A percentile compares a stretch with the other conserved stretches of the same genome.
phyloP scores from a whole-genome alignment of 2,797 vertebrate species.

The Malurus leucopterus region DNA sequence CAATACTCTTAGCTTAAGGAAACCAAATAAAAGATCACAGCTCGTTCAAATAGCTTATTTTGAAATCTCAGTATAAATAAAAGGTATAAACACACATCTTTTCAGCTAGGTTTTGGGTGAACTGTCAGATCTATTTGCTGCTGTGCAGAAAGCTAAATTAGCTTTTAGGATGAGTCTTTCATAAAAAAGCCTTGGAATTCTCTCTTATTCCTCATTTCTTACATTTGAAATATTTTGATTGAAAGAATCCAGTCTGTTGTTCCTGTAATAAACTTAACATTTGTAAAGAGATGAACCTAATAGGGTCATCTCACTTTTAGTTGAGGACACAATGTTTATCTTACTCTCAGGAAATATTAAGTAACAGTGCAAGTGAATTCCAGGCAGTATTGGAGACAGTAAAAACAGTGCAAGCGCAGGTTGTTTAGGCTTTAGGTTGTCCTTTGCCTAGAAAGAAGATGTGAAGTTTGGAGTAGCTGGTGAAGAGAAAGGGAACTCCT shows the following conservation, averaged over 20 bases:
- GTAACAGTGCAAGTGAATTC: neutral
- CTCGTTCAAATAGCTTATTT: conserved; percentile 45
- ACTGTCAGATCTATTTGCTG: neutral
- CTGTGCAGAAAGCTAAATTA: conserved; percentile 1
- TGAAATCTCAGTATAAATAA: conserved; percentile 38
- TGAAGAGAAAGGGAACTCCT: neutral
- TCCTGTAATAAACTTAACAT: conserved; percentile 1
- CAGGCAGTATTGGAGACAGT: neutral
- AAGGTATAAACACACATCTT: neutral
- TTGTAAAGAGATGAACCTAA: neutral
- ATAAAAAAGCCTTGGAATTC: neutral
- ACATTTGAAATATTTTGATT: neutral
- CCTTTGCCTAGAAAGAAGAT: neutral
- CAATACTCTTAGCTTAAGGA: conserved; percentile 42
- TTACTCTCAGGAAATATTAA: neutral
- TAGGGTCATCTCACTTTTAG: neutral
- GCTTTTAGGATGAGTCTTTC: conserved; percentile 24
- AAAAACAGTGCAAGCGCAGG: neutral
- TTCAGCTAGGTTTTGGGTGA: conserved; percentile 20
- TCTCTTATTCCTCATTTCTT: neutral
- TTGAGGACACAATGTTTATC: neutral
- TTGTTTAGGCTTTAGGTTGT: neutral
- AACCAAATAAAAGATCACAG: conserved; percentile 52
- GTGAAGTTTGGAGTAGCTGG: neutral
- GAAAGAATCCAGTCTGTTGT: neutral